Base-by-base conservation (phyloP, 2,797 vertebrate genomes). In the Lepilemur septentrionalis region DNA sequence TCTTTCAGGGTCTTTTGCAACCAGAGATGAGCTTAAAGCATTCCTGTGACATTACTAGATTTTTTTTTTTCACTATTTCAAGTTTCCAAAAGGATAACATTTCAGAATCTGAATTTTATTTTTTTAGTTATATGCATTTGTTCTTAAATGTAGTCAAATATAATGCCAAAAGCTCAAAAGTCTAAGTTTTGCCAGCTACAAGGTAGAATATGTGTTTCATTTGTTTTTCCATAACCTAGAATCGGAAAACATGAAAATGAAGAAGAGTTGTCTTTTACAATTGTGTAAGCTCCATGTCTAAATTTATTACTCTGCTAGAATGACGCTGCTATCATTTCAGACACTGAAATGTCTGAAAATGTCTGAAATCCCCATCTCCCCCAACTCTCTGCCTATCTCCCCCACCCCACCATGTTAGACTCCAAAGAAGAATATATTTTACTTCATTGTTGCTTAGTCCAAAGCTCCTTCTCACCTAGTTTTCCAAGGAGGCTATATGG, bases 171-270 rank as follows among this genome's bases (percentile, higher is more conserved):
- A 57, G n/a, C 59, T 81, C 35, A 67, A 32, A n/a, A 85, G 32
- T 46, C 0, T 85, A 80, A 82, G 43, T 30, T 80, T 89, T 72
- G 25, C 82, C 93, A 91, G 65, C 38, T 84, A 55, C 70, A 94
- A 80, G 41, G 65, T 86, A 59, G 48, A 79, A 79, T 82, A 52
- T 65, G 32, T 67, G 88, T 94, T 92, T 93, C 55, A 67, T 94
- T 88, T 96, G 69, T 80, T 94, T 95, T 93, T 90, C 72, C 79
- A 80, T 89, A 83, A 89, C 17, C 70, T 92, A 30, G 7, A 87
- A 88, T 46, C 86, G 52, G 8, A 95, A 95, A 94, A 72, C 41
- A 80, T 70, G 46, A 90, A 89, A 94, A 85, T 63, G 63, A 69
- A 87, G 69, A 63, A 86, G 12, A 50, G 2, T 76, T 81, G 35